A percentile compares a stretch with the other conserved stretches of the same genome.
Conservation (phyloP, 2,888 invertebrate species). For the Drosophila algonquin region DNA sequence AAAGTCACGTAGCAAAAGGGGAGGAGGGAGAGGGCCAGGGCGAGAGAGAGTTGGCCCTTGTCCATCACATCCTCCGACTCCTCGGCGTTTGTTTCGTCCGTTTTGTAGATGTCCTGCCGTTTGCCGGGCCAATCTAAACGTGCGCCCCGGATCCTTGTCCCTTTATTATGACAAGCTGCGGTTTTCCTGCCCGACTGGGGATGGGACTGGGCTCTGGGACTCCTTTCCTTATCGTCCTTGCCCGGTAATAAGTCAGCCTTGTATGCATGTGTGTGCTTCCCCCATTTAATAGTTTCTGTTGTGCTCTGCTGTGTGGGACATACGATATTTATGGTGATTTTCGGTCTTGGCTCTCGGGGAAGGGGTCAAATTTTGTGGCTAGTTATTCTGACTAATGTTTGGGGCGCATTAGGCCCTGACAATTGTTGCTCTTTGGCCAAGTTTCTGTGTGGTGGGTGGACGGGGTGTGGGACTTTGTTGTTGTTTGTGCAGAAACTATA, state of each 20-base stretch:
- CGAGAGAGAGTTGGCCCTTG: conserved; percentile 53
- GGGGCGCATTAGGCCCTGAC: conserved; percentile 49
- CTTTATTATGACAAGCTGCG: conserved; percentile 80
- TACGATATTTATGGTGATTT: conserved; percentile 58
- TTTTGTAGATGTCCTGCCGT: conserved; percentile 59
- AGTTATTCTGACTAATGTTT: conserved; percentile 61
- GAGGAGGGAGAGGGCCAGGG: conserved; percentile 1
- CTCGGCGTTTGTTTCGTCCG: conserved; percentile 32
- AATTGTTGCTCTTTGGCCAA: conserved; percentile 63
- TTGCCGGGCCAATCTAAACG: conserved; percentile 59
- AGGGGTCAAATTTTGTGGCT: conserved; percentile 24
- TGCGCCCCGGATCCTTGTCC: conserved; percentile 52
- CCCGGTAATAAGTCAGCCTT: conserved; percentile 58
- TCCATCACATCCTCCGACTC: conserved; percentile 59
- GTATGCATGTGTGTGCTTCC: conserved; percentile 34
- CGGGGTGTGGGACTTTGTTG: background rate
- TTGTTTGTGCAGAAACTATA: background rate
- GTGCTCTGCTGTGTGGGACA: conserved; percentile 40
- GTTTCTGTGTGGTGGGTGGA: conserved; percentile 5
- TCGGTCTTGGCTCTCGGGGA: background rate
- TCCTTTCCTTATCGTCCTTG: conserved; percentile 53
- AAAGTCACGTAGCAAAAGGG: conserved; percentile 76
- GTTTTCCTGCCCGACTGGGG: conserved; percentile 44
- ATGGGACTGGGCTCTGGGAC: conserved; percentile 1
- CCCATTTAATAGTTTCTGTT: conserved; percentile 70